phyloP scores from a whole-genome alignment of 2,113 vertebrate genomes.

The Blennius ocellaris region DNA sequence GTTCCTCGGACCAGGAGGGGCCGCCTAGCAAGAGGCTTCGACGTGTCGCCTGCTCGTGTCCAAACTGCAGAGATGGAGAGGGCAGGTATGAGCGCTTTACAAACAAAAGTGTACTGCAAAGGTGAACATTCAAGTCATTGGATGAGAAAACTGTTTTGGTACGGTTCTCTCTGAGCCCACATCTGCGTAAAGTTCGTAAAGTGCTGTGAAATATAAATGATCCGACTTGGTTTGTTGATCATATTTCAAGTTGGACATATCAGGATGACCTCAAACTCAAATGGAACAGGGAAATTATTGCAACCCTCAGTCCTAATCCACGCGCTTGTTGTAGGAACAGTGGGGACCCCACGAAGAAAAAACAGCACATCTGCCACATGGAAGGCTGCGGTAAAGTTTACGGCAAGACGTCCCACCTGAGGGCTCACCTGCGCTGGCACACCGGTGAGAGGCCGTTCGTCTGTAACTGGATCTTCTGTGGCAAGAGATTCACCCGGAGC shows the following conservation, averaged over 20 bases:
- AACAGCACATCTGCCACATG: constrained; percentile 99
- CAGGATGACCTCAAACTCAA: not conserved
- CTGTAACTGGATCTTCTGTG: constrained; percentile 99
- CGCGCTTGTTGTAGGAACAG: constrained; percentile 84
- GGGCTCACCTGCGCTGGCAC: constrained; percentile 99
- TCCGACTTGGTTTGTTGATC: too few species aligned
- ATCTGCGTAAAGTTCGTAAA: too few species aligned
- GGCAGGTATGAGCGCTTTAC: constrained; percentile 86
- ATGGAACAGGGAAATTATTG: not conserved
- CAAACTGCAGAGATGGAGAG: constrained; percentile 98
- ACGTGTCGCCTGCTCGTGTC: constrained; percentile 97
- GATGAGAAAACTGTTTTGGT: too few species aligned
- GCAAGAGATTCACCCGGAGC: constrained; percentile 96
- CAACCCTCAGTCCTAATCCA: not conserved
- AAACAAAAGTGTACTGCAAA: not conserved
- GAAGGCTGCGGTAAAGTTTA: constrained; percentile 99
- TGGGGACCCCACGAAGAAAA: constrained; percentile 97
- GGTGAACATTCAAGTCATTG: too few species aligned
- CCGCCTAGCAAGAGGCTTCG: constrained; percentile 95
- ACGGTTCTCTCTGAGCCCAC: too few species aligned
- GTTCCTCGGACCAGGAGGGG: constrained; percentile 94
- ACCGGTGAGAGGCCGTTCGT: constrained; percentile 97
- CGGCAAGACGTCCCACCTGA: constrained; percentile 97
- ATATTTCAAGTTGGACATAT: too few species aligned
- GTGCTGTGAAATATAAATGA: too few species aligned